These are phyloP conservation scores for Pocillopora verrucosa DNA, from an alignment of 64 coral and sea anemone genomes.

Conservation along the genomic window DNA sequence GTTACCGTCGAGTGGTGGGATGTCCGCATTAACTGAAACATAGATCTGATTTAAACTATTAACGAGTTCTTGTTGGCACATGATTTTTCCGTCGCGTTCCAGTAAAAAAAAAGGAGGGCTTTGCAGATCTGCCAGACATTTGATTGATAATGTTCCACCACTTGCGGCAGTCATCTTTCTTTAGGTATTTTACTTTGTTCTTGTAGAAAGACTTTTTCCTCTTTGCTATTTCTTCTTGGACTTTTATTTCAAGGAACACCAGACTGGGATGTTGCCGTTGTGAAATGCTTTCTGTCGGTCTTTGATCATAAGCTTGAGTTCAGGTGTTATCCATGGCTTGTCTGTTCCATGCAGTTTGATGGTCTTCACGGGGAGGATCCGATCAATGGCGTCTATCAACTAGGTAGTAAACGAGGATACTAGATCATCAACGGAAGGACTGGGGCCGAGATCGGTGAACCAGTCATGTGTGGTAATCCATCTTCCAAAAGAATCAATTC, in stretches of 20 bases:
- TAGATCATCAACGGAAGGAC: conserved; percentile 19
- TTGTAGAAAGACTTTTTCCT: too few species aligned
- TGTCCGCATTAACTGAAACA: conserved; percentile 43
- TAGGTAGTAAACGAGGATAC: conserved; percentile 8
- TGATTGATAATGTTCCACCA: conserved; percentile 49
- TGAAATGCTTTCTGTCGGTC: conserved; percentile 34
- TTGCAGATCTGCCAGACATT: conserved; percentile 27
- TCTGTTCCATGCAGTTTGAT: not conserved
- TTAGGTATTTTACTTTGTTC: too few species aligned
- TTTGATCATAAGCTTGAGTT: conserved; percentile 36
- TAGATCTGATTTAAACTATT: conserved; percentile 38
- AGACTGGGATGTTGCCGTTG: not conserved
- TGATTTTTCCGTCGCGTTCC: conserved; percentile 1
- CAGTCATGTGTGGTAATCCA: conserved; percentile 30
- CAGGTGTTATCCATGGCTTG: conserved; percentile 50
- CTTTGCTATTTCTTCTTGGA: too few species aligned
- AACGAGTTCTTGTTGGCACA: not conserved
- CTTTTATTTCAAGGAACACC: too few species aligned
- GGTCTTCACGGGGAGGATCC: conserved; percentile 14
- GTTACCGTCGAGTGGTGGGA: not conserved
- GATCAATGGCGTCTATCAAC: not conserved
- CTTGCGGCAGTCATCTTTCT: not conserved
- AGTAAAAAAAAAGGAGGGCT: not conserved
- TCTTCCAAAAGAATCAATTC: conserved; percentile 5
- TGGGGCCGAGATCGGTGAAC: conserved; percentile 24